Evolutionary conservation across 2,888 invertebrate genomes (phyloP).

Genomic region (Ellobium chinense): DNA sequence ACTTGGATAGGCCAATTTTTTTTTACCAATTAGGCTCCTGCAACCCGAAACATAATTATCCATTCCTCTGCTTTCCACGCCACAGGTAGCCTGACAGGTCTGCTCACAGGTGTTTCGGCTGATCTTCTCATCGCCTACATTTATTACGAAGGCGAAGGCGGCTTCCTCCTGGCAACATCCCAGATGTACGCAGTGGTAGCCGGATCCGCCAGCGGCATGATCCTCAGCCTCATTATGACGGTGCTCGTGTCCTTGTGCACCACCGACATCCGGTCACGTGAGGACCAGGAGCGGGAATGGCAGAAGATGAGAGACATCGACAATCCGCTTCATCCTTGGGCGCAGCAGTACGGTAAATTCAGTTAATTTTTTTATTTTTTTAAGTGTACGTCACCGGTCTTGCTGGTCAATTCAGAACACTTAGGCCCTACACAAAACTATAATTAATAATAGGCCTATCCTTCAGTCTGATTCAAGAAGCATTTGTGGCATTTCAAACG

Average conservation of each 20-base stretch:
- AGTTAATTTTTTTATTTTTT: no score
- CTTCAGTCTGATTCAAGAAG: no score
- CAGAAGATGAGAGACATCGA: slow-evolving; percentile 62
- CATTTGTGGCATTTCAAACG: no score
- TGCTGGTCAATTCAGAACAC: no score
- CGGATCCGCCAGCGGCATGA: slow-evolving; percentile 60
- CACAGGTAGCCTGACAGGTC: slow-evolving; percentile 62
- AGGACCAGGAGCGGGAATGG: slow-evolving; percentile 59
- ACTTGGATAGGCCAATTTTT: no score
- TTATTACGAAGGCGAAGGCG: slow-evolving; percentile 57
- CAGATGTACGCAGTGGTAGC: slow-evolving; percentile 62
- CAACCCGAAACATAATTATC: no score
- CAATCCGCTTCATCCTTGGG: slow-evolving; percentile 67
- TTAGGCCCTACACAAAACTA: no score
- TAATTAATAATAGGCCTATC: no score
- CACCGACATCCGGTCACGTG: slow-evolving; percentile 53
- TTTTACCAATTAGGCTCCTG: no score
- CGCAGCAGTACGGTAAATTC: slow-evolving; percentile 52
- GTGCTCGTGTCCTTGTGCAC: slow-evolving; percentile 65
- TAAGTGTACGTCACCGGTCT: no score
- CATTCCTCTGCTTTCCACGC: no score
- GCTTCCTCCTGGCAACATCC: slow-evolving; percentile 60
- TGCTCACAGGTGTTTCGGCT: slow-evolving; percentile 57
- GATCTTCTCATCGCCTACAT: slow-evolving; percentile 58
- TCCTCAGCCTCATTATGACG: slow-evolving; percentile 58